phyloP scores from a whole-genome alignment of 2,113 vertebrate genomes.

The Nematolebias whitei region DNA sequence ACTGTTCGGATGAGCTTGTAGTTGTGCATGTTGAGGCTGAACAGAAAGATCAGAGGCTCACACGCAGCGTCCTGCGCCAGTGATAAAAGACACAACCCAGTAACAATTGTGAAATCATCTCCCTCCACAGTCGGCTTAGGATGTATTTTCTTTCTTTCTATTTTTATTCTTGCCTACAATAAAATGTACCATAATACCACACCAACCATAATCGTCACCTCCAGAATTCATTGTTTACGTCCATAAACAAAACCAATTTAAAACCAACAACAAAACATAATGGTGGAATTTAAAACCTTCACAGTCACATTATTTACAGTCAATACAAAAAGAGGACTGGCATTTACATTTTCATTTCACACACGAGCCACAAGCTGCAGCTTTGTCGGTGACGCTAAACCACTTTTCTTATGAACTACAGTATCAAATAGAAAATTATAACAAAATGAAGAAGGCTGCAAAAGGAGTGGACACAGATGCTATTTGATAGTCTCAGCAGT shows the following conservation, averaged over 20 bases:
- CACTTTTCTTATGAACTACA: conserved; percentile 17
- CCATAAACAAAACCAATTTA: conserved; percentile 39
- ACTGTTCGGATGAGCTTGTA: not conserved
- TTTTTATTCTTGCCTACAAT: too few relatives aligned
- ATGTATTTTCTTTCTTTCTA: not conserved
- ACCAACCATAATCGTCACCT: not conserved
- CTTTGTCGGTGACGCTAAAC: conserved; percentile 22
- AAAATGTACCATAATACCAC: too few relatives aligned
- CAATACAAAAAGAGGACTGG: conserved; percentile 31
- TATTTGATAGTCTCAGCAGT: conserved; percentile 9
- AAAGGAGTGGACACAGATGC: conserved; percentile 14
- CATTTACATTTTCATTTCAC: conserved; percentile 49
- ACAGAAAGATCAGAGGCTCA: conserved; percentile 5
- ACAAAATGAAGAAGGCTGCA: conserved; percentile 16
- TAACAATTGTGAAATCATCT: conserved; percentile 1
- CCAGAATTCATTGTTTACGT: conserved; percentile 3
- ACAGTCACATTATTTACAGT: conserved; percentile 20
- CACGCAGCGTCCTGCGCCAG: not conserved
- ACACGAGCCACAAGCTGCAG: conserved; percentile 9
- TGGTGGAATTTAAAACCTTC: conserved; percentile 6
- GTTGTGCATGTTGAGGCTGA: conserved; percentile 11
- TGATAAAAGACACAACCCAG: not conserved
- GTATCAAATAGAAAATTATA: conserved; percentile 7
- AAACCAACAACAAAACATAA: conserved; percentile 26
- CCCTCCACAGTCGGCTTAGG: conserved; percentile 5